phyloP scores from a whole-genome alignment of 2,113 vertebrate genomes.

The human (Homo sapiens) region DNA sequence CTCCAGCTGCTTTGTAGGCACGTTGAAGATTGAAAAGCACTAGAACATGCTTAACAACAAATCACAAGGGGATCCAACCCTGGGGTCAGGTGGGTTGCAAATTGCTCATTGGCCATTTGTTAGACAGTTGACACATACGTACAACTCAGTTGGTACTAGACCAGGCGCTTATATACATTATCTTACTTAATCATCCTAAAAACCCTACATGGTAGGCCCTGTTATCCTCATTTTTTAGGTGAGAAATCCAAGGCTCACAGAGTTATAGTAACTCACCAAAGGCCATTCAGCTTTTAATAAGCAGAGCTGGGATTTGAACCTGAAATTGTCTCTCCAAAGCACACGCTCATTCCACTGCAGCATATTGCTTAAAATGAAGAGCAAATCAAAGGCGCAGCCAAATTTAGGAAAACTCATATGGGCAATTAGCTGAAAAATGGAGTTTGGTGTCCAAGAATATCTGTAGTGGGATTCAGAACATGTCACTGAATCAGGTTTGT shows the following conservation, averaged over 20 bases:
- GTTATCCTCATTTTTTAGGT: not conserved
- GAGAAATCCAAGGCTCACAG: not conserved
- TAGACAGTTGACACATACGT: not conserved
- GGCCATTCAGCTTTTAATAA: not conserved
- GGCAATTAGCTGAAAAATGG: constrained; percentile 47
- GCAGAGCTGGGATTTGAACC: not conserved
- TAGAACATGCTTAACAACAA: not conserved
- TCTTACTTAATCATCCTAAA: not conserved
- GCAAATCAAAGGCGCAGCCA: constrained; percentile 3
- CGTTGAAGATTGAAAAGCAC: not conserved
- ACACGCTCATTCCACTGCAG: not conserved
- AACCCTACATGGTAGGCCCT: not conserved
- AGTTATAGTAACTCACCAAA: not conserved
- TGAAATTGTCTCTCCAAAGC: not conserved
- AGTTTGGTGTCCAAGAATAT: constrained; percentile 32
- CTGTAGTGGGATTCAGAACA: constrained; percentile 57
- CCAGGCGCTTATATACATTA: not conserved
- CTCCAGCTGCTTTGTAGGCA: not conserved
- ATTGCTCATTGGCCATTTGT: not conserved
- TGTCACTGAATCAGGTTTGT: constrained; percentile 24
- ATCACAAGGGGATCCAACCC: not conserved
- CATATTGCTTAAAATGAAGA: constrained; percentile 7
- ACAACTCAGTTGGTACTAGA: not conserved
- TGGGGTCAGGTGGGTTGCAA: not conserved
- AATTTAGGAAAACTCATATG: constrained; percentile 38